phyloP scores from a whole-genome alignment of 2,888 invertebrate species.

The Melanostoma scalare region DNA sequence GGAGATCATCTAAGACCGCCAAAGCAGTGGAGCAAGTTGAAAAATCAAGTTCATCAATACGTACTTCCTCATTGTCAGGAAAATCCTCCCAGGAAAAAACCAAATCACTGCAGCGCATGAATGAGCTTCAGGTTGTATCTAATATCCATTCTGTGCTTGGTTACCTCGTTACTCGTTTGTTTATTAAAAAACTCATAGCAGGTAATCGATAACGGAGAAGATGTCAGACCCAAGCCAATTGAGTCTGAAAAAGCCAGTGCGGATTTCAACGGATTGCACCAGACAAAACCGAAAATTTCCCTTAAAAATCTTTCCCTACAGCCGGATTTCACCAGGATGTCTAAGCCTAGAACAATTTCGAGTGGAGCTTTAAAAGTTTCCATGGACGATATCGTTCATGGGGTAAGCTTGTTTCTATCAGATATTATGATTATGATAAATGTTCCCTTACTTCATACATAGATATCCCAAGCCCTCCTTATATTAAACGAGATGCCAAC shows the following conservation, averaged over 20 bases:
- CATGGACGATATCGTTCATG: conserved; percentile 72
- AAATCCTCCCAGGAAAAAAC: not conserved
- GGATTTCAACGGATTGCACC: conserved; percentile 71
- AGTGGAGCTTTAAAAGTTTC: conserved; percentile 66
- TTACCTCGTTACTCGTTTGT: conserved; percentile 37
- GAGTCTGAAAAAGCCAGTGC: conserved; percentile 19
- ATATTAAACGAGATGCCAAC: conserved; percentile 31
- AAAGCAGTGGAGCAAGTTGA: conserved; percentile 1
- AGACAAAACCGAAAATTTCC: conserved; percentile 37
- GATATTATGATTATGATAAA: not conserved
- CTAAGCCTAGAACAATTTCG: conserved; percentile 26
- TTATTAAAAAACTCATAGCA: conserved; percentile 51
- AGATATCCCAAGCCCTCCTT: conserved; percentile 45
- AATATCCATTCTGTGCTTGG: not conserved
- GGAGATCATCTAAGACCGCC: not conserved
- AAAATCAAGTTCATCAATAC: not conserved
- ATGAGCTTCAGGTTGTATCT: conserved; percentile 11
- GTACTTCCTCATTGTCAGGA: not conserved
- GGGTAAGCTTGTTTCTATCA: conserved; percentile 55
- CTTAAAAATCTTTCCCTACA: not conserved
- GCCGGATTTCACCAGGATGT: not conserved
- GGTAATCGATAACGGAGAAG: conserved; percentile 73
- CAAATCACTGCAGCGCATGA: not conserved
- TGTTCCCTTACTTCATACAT: not conserved
- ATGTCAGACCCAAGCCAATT: conserved; percentile 77